Conservation (phyloP, 2,113 vertebrate species). For the Chloroceryle aenea region DNA sequence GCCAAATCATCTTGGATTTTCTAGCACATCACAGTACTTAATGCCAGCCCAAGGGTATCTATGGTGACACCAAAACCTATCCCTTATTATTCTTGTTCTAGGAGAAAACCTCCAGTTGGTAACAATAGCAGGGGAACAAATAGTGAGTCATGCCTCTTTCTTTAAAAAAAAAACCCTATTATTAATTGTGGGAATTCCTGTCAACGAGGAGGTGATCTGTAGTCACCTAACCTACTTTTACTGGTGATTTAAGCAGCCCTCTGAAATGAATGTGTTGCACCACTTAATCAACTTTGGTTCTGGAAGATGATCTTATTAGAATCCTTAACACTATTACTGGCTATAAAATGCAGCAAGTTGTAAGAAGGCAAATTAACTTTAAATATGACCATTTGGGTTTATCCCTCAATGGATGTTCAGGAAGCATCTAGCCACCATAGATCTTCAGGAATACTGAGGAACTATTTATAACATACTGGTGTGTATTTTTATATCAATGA, state of each 20-base stretch:
- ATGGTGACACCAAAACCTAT: not conserved
- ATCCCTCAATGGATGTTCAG: not conserved
- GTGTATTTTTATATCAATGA: conserved; percentile 71
- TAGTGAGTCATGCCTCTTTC: conserved; percentile 41
- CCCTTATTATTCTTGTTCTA: not conserved
- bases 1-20: conserved; percentile 7
- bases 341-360: conserved; percentile 6
- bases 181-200: conserved; percentile 61
- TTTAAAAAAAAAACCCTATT: not conserved
- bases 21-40: not conserved
- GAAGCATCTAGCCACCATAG: conserved; percentile 30
- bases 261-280: not conserved
- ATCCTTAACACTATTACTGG: not conserved
- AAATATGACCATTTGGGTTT: conserved; percentile 23
- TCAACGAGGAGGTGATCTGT: conserved; percentile 30
- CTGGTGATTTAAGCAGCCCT: conserved; percentile 27
- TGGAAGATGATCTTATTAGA: conserved; percentile 40
- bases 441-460: conserved; percentile 33
- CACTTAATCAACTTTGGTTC: conserved; percentile 2
- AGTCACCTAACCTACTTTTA: conserved; percentile 59
- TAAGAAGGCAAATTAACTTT: conserved; percentile 19
- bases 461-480: conserved; percentile 62
- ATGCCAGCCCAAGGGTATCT: not conserved
- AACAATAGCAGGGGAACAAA: conserved; percentile 17
- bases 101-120: conserved; percentile 5